Percentiles rank a stretch among this genome's conserved stretches.
Conservation (phyloP, 2,797 vertebrate genomes). For the Acanthopagrus latus region DNA sequence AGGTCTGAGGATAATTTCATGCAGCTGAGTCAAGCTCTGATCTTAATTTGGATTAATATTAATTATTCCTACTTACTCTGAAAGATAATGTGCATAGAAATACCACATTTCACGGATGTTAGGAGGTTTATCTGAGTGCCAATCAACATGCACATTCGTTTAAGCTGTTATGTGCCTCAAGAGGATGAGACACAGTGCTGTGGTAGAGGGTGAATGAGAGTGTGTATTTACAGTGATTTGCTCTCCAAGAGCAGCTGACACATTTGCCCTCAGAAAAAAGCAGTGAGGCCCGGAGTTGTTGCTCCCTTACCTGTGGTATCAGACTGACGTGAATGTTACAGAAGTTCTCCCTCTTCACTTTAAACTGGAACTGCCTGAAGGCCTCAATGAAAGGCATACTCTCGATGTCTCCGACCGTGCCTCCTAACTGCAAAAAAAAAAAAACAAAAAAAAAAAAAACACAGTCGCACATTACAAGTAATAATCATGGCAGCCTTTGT, state of each 20-base stretch:
- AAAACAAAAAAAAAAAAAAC: constrained; percentile 37
- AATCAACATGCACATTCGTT: too few species aligned
- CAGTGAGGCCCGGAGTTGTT: neutral
- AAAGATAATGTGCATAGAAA: too few species aligned
- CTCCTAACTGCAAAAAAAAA: constrained; percentile 91
- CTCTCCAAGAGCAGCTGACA: neutral
- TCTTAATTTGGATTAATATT: too few species aligned
- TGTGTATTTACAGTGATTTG: neutral
- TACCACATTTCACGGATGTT: neutral
- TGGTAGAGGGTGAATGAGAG: neutral
- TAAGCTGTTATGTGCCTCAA: neutral
- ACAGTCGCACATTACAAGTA: neutral
- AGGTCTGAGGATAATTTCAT: too few species aligned
- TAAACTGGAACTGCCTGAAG: constrained; percentile 98
- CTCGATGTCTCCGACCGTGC: constrained; percentile 96
- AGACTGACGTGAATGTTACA: constrained; percentile 97
- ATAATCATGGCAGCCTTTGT: neutral
- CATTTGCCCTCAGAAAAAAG: neutral
- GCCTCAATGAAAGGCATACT: constrained; percentile 98
- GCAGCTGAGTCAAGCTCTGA: too few species aligned
- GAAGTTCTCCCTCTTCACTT: constrained; percentile 95
- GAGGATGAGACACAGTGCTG: neutral
- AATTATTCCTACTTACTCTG: too few species aligned
- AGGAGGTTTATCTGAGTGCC: neutral
- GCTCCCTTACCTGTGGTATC: constrained; percentile 91